phyloP scores from a whole-genome alignment of 2,797 vertebrate genomes.

The Hoplostethus mediterraneus region DNA sequence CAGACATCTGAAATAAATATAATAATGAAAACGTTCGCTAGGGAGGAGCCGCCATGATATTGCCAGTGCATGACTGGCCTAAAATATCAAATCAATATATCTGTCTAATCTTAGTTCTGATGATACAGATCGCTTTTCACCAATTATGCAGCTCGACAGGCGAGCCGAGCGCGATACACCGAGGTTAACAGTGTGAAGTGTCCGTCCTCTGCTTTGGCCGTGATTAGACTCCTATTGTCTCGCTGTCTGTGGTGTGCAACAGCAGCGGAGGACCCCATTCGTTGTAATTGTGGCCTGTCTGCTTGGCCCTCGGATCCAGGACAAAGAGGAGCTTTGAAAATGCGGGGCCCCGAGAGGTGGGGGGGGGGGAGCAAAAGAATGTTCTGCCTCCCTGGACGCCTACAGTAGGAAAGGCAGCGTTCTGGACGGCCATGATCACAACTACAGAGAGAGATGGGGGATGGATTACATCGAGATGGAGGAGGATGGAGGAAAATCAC shows the following conservation, averaged over 20 bases:
- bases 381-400: slow-evolving; percentile 21
- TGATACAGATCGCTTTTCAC: slow-evolving; percentile 20
- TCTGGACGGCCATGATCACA: background rate
- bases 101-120: slow-evolving; percentile 11
- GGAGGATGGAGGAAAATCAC: background rate
- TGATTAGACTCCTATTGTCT: slow-evolving; percentile 50
- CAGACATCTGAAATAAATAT: too few species aligned
- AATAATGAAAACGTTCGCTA: too few species aligned
- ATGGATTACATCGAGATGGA: background rate
- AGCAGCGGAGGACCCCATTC: slow-evolving; percentile 15
- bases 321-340: slow-evolving; percentile 60
- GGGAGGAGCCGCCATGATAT: too few species aligned
- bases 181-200: background rate
- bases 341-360: slow-evolving; percentile 1
- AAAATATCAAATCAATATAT: slow-evolving; percentile 1
- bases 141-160: background rate
- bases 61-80: too few species aligned
- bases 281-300: slow-evolving; percentile 40
- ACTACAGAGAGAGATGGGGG: background rate
- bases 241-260: slow-evolving; percentile 14
- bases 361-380: slow-evolving; percentile 4
- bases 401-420: slow-evolving; percentile 17
- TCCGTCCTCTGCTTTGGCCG: slow-evolving; percentile 19
- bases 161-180: background rate
- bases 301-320: slow-evolving; percentile 29